These are phyloP conservation scores for Ooceraea biroi DNA, from an alignment of 1,140 invertebrate species.

Conservation along the genomic window DNA sequence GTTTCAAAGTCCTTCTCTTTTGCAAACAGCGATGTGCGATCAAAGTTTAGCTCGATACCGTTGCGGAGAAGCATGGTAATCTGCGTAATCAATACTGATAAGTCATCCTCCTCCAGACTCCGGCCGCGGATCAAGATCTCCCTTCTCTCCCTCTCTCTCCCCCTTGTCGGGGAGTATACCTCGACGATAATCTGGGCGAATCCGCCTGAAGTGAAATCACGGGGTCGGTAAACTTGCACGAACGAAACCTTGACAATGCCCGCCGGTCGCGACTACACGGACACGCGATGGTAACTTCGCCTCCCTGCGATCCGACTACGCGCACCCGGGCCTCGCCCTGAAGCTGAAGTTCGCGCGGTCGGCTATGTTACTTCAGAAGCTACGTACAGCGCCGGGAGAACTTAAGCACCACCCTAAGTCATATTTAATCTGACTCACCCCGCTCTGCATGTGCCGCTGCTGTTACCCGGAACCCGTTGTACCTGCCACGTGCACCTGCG, in stretches of 20 bases:
- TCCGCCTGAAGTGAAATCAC: constrained; percentile 29
- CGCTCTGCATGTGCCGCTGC: not conserved
- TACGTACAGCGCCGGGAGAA: constrained; percentile 82
- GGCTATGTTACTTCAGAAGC: constrained; percentile 45
- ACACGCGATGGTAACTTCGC: constrained; percentile 61
- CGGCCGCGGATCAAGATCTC: constrained; percentile 26
- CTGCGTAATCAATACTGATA: constrained; percentile 10
- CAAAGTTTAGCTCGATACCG: not conserved
- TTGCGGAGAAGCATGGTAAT: not conserved
- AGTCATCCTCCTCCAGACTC: constrained; percentile 1
- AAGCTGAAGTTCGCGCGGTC: constrained; percentile 27
- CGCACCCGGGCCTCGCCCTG: constrained; percentile 47
- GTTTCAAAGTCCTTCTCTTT: constrained; percentile 10
- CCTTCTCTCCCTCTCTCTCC: not conserved
- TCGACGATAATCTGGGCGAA: constrained; percentile 44
- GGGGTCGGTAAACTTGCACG: constrained; percentile 55
- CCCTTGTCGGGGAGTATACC: not conserved
- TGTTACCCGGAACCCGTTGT: not conserved
- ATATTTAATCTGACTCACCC: constrained; percentile 78
- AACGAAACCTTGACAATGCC: constrained; percentile 78
- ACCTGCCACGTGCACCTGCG: constrained; percentile 31
- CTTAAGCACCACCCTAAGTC: constrained; percentile 83
- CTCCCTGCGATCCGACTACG: constrained; percentile 50
- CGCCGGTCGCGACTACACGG: constrained; percentile 63
- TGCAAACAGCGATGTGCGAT: not conserved